phyloP scores from a whole-genome alignment of 2,888 invertebrate genomes.

The Patella pellucida region DNA sequence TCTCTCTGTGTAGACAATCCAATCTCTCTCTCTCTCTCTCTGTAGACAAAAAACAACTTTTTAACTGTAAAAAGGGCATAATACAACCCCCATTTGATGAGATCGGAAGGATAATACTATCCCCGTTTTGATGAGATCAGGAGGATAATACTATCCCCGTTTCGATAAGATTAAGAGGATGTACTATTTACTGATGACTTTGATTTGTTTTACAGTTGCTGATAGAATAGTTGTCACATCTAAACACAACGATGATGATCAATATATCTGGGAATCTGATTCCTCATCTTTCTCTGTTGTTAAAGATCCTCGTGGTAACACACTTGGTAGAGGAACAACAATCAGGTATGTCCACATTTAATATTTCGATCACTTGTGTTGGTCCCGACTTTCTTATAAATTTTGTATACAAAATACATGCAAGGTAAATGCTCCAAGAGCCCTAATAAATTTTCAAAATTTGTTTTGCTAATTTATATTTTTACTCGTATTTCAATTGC shows the following conservation, averaged over 20 bases:
- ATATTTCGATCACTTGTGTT: no score
- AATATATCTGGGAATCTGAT: slow-evolving; percentile 99
- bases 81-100: no score
- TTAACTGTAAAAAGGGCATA: no score
- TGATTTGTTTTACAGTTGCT: slow-evolving; percentile 77
- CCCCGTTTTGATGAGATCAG: no score
- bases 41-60: no score
- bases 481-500: not conserved
- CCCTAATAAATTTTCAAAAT: not conserved
- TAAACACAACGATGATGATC: slow-evolving; percentile 88
- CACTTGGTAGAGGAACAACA: slow-evolving; percentile 90
- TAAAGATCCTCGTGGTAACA: slow-evolving; percentile 94
- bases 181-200: not conserved
- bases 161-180: no score
- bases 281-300: slow-evolving; percentile 89
- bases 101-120: no score
- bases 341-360: slow-evolving; percentile 76
- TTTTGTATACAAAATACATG: not conserved
- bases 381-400: no score
- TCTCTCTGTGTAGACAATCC: no score
- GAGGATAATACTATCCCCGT: no score
- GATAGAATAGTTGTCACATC: slow-evolving; percentile 95
- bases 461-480: not conserved
- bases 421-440: not conserved
- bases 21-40: no score